A percentile compares a stretch with the other conserved stretches of the same genome.
Conservation (phyloP, 2,113 vertebrate species). For the Nesoenas mayeri region DNA sequence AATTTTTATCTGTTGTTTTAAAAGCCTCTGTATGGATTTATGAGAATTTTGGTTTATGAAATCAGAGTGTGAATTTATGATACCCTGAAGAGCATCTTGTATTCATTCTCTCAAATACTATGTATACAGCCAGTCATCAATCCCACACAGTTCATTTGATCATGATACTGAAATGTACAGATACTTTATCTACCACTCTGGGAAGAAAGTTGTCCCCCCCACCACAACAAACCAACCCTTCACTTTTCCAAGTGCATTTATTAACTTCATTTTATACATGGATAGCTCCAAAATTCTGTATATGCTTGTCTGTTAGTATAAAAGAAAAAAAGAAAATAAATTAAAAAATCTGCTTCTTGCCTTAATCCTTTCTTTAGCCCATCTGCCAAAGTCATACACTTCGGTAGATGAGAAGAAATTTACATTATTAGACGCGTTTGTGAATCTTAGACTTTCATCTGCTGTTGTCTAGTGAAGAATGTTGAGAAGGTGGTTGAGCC, state of each 20-base stretch:
- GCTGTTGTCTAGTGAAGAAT: not conserved
- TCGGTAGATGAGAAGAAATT: not conserved
- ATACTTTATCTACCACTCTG: not conserved
- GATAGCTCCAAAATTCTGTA: not conserved
- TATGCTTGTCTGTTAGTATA: not conserved
- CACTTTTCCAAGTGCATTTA: not conserved
- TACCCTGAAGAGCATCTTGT: not conserved
- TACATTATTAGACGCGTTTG: not conserved
- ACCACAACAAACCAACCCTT: not conserved
- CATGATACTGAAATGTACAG: not conserved
- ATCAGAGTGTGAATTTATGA: slow-evolving; percentile 1
- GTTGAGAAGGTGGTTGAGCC: not conserved
- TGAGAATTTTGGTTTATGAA: not conserved
- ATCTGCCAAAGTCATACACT: not conserved
- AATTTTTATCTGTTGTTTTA: not conserved
- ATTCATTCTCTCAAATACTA: not conserved
- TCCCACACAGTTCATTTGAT: not conserved
- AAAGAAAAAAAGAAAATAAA: not conserved
- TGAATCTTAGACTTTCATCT: not conserved
- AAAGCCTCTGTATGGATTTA: not conserved
- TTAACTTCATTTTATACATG: not conserved
- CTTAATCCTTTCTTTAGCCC: not conserved
- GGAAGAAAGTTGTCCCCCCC: not conserved
- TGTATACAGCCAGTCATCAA: not conserved
- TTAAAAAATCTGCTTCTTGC: not conserved